A percentile compares a stretch with the other conserved stretches of the same genome.
Conservation (phyloP, 2,113 vertebrate species). For the Chascanopsetta lugubris region DNA sequence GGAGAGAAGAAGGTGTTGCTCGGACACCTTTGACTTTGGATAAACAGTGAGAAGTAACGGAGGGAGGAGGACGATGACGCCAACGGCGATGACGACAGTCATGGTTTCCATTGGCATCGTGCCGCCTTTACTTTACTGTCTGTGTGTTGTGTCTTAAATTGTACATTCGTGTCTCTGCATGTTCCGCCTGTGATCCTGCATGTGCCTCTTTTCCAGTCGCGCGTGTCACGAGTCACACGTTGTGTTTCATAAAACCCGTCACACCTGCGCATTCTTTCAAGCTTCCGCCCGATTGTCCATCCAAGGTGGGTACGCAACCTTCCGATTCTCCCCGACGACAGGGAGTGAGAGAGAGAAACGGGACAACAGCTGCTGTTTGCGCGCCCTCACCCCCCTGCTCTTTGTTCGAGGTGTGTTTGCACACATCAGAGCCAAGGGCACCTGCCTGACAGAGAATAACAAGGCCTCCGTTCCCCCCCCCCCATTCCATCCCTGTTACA, state of each 20-base stretch:
- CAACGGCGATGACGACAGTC: too few relatives aligned
- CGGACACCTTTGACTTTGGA: too few relatives aligned
- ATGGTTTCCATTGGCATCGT: too few relatives aligned
- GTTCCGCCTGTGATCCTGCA: too few relatives aligned
- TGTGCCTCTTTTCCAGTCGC: too few relatives aligned
- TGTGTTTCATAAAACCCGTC: neutral
- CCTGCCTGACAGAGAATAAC: slow-evolving; percentile 26
- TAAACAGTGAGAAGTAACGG: too few relatives aligned
- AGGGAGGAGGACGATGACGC: too few relatives aligned
- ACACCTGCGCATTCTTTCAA: neutral
- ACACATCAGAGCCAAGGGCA: slow-evolving; percentile 61
- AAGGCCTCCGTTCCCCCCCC: neutral
- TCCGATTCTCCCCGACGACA: neutral
- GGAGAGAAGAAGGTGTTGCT: too few relatives aligned
- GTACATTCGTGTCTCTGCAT: too few relatives aligned
- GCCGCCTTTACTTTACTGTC: too few relatives aligned
- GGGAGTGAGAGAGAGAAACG: slow-evolving; percentile 21
- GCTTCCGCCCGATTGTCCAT: neutral
- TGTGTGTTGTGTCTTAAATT: too few relatives aligned
- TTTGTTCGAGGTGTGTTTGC: slow-evolving; percentile 33
- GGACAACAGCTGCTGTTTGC: slow-evolving; percentile 56
- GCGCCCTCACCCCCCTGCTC: slow-evolving; percentile 41
- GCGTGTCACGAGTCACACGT: too few relatives aligned
- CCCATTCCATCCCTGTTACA: neutral
- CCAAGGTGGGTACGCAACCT: neutral